These are phyloP conservation scores for Himalopsyche tibetana DNA, from an alignment of 2,888 invertebrate species.

Conservation along the genomic window DNA sequence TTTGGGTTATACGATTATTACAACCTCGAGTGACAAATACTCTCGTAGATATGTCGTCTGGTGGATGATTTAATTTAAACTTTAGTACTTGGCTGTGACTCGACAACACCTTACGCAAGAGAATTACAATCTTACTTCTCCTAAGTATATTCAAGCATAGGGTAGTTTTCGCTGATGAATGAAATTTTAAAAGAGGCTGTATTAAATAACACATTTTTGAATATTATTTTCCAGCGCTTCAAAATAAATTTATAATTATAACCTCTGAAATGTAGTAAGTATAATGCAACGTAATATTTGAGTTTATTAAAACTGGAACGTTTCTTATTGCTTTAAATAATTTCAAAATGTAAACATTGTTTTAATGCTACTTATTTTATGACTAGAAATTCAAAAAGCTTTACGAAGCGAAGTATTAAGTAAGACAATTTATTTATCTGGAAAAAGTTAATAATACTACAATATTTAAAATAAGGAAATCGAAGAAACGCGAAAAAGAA, in stretches of 20 bases:
- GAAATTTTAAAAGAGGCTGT: not conserved
- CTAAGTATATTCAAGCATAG: conserved; percentile 21
- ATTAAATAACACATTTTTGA: conserved; percentile 1
- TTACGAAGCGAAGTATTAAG: too few species aligned
- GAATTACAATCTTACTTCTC: conserved; percentile 17
- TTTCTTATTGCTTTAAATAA: too few species aligned
- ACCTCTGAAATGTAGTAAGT: too few species aligned
- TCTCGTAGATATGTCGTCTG: conserved; percentile 8
- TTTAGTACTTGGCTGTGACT: conserved; percentile 47
- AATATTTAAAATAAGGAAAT: too few species aligned
- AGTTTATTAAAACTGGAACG: too few species aligned
- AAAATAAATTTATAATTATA: not conserved
- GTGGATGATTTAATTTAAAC: conserved; percentile 60
- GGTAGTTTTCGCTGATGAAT: conserved; percentile 9
- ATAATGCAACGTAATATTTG: too few species aligned
- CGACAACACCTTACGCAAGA: conserved; percentile 49
- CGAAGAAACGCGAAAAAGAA: too few species aligned
- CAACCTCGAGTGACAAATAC: conserved; percentile 36
- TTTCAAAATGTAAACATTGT: too few species aligned
- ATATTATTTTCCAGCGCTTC: not conserved
- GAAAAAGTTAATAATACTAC: too few species aligned
- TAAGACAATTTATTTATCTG: too few species aligned
- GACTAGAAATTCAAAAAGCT: too few species aligned
- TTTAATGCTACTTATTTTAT: too few species aligned
- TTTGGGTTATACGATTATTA: conserved; percentile 26